Conservation (phyloP, 2,888 invertebrate genomes). For the Marasmarcha lunaedactyla region DNA sequence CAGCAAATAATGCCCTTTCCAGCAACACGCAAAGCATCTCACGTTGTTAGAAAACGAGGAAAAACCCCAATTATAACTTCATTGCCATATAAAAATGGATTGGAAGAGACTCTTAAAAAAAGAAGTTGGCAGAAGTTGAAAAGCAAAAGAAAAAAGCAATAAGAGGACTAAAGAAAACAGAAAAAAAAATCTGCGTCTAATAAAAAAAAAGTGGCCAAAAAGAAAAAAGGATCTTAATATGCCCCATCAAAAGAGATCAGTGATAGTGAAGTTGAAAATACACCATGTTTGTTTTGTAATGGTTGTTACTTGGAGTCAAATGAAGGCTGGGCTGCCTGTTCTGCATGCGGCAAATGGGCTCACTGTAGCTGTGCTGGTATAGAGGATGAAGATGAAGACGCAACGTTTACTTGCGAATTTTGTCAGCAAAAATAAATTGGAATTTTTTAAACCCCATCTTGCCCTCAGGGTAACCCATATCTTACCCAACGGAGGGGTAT, state of each 20-base stretch:
- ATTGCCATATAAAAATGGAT: slow-evolving; percentile 13
- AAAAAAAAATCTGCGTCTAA: too few species aligned
- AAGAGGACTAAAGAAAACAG: too few species aligned
- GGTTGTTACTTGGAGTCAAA: slow-evolving; percentile 14
- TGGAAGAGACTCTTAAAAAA: slow-evolving; percentile 9
- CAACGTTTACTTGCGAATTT: slow-evolving; percentile 12
- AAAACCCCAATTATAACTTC: slow-evolving; percentile 15
- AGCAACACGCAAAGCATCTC: slow-evolving; percentile 10
- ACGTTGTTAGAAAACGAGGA: slow-evolving; percentile 11
- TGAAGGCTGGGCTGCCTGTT: slow-evolving; percentile 15
- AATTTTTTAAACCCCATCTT: slow-evolving; percentile 4
- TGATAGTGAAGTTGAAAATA: slow-evolving; percentile 11
- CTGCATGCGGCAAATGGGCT: slow-evolving; percentile 12
- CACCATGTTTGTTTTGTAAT: slow-evolving; percentile 9
- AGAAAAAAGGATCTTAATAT: too few species aligned
- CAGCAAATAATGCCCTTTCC: slow-evolving; percentile 6
- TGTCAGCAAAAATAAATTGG: slow-evolving; percentile 8
- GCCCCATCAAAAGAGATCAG: slow-evolving; percentile 12
- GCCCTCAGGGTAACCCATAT: slow-evolving; percentile 9
- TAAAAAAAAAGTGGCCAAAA: slow-evolving; percentile 5
- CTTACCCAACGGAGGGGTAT: slow-evolving; percentile 11
- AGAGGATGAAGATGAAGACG: slow-evolving; percentile 14
- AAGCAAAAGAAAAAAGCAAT: slow-evolving; percentile 9
- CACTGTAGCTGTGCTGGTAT: slow-evolving; percentile 12
- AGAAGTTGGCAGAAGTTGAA: slow-evolving; percentile 7